A percentile compares a stretch with the other conserved stretches of the same genome.
These are phyloP conservation scores for Pterophyllum scalare DNA, from an alignment of 2,113 vertebrate species.

Conservation along the genomic window DNA sequence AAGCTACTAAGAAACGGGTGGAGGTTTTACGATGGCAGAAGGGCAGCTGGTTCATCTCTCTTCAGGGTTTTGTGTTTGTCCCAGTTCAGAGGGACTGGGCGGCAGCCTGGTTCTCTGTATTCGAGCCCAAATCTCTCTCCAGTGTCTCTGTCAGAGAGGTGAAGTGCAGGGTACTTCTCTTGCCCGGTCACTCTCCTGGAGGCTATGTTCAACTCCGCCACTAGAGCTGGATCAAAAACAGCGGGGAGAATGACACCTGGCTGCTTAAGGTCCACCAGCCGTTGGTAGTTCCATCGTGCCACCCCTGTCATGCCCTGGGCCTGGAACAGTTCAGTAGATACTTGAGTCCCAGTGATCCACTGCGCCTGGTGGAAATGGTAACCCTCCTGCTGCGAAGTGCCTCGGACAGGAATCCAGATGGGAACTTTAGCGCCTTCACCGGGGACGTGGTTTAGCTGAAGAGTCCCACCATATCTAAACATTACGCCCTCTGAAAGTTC, in stretches of 20 bases:
- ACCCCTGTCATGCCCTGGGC: neutral
- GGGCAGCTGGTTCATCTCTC: too few species aligned
- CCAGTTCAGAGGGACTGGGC: accelerated
- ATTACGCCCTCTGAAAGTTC: neutral
- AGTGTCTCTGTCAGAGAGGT: neutral
- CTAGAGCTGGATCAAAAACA: neutral
- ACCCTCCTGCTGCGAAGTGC: neutral
- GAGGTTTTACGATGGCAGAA: too few species aligned
- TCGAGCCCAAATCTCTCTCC: accelerated
- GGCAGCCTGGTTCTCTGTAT: neutral
- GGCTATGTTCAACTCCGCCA: neutral
- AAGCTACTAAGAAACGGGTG: too few species aligned
- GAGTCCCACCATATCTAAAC: neutral
- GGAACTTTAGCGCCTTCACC: neutral
- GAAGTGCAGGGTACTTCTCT: neutral
- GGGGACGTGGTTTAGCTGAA: neutral
- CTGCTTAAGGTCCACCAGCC: neutral
- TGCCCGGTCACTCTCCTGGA: accelerated
- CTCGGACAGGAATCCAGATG: neutral
- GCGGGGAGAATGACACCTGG: neutral
- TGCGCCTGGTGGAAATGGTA: neutral
- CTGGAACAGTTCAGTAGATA: neutral
- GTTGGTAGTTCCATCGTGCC: neutral
- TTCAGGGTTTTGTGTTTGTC: too few species aligned
- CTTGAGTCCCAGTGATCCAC: accelerated